A percentile compares a stretch with the other conserved stretches of the same genome.
Conservation (phyloP, 1,140 invertebrate species). For the roundworm (Caenorhabditis elegans) region WBcel235 BX284604.4:8153501-8154000, state of each 20-base stretch:
- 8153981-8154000: no score
- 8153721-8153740: slow-evolving; percentile 50
- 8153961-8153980: no score
- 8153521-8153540: slow-evolving; percentile 31
- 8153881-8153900: slow-evolving; percentile 39
- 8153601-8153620: slow-evolving; percentile 38
- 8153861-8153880: slow-evolving; percentile 21
- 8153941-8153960: background rate
- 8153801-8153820: slow-evolving; percentile 58
- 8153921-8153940: background rate
- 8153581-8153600: slow-evolving; percentile 43
- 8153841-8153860: slow-evolving; percentile 58
- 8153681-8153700: slow-evolving; percentile 45
- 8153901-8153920: slow-evolving; percentile 37
- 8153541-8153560: slow-evolving; percentile 33
- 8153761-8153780: slow-evolving; percentile 61
- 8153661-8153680: slow-evolving; percentile 37
- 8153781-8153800: slow-evolving; percentile 63
- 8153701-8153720: slow-evolving; percentile 39
- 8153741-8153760: slow-evolving; percentile 66
- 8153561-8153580: slow-evolving; percentile 45
- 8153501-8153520: slow-evolving; percentile 53
- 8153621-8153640: slow-evolving; percentile 33
- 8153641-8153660: slow-evolving; percentile 33
- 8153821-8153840: slow-evolving; percentile 58